These are phyloP conservation scores for Mercenaria mercenaria DNA, from an alignment of 1,140 invertebrate genomes.

Conservation along the genomic window DNA sequence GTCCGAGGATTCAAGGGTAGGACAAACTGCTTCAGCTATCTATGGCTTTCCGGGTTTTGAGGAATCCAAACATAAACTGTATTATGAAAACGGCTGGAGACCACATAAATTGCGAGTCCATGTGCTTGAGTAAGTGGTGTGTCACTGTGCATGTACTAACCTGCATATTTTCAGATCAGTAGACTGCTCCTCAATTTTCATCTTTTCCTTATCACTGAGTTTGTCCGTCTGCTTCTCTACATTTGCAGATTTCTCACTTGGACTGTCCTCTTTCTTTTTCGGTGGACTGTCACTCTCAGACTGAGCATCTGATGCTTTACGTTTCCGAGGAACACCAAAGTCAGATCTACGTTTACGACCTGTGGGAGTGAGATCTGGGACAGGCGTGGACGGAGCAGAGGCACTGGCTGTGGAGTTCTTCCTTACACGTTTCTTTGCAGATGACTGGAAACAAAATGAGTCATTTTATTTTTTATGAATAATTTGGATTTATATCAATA, in stretches of 20 bases:
- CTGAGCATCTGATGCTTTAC: slow-evolving; percentile 54
- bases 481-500: no score
- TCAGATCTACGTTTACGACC: slow-evolving; percentile 68
- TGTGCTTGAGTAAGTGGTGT: no score
- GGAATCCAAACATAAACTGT: no score
- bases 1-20: no score
- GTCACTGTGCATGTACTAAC: slow-evolving; percentile 57
- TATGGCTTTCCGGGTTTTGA: no score
- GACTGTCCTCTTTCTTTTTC: slow-evolving; percentile 72
- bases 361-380: slow-evolving; percentile 54
- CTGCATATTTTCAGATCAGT: slow-evolving; percentile 78
- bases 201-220: slow-evolving; percentile 66
- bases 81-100: no score
- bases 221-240: slow-evolving; percentile 71
- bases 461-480: no score
- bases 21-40: no score
- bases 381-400: slow-evolving; percentile 43
- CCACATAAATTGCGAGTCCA: no score
- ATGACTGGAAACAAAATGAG: neutral
- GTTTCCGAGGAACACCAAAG: slow-evolving; percentile 60
- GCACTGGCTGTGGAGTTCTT: slow-evolving; percentile 53
- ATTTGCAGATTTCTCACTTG: slow-evolving; percentile 55
- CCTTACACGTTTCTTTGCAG: slow-evolving; percentile 53
- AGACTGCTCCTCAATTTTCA: slow-evolving; percentile 68
- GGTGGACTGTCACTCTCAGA: slow-evolving; percentile 68